phyloP scores from a whole-genome alignment of 2,797 vertebrate species.

The Tokudaia muenninki region DNA sequence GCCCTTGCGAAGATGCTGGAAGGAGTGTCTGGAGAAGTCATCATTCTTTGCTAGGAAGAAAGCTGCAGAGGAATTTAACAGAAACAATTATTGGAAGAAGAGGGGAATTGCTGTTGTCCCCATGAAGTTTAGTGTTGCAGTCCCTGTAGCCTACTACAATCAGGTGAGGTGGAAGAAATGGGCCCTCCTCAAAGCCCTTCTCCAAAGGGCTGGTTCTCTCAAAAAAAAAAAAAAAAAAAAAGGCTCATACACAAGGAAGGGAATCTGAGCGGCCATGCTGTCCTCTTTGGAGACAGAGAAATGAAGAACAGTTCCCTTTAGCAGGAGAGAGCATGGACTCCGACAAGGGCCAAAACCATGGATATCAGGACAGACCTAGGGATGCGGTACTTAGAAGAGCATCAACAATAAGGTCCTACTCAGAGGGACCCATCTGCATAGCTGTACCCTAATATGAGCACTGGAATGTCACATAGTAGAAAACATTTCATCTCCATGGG shows the following conservation, averaged over 20 bases:
- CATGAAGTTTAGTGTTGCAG: slow-evolving; percentile 91
- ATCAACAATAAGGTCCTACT: background rate
- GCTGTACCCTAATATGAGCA: too few relatives aligned
- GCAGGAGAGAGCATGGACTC: background rate
- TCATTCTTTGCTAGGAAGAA: slow-evolving; percentile 85
- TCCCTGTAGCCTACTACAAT: slow-evolving; percentile 86
- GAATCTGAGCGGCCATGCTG: too few relatives aligned
- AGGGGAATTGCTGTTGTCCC: slow-evolving; percentile 92
- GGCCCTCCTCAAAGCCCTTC: background rate
- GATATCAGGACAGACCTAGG: background rate
- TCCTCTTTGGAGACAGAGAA: background rate
- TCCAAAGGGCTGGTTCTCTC: background rate
- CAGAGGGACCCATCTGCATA: too few relatives aligned
- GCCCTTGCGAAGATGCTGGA: slow-evolving; percentile 92
- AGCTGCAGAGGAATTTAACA: slow-evolving; percentile 89
- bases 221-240: background rate
- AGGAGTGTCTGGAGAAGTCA: slow-evolving; percentile 90
- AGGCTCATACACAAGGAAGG: background rate
- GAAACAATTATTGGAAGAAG: slow-evolving; percentile 93
- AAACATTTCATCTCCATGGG: background rate
- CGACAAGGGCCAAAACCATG: background rate
- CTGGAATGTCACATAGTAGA: background rate
- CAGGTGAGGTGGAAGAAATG: slow-evolving; percentile 88
- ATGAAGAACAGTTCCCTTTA: background rate
- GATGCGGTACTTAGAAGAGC: background rate